Evolutionary conservation across 1,140 invertebrate species (phyloP), one percentile per base, ranked within the genome.

Genomic region (Macrobrachium rosenbergii): DNA sequence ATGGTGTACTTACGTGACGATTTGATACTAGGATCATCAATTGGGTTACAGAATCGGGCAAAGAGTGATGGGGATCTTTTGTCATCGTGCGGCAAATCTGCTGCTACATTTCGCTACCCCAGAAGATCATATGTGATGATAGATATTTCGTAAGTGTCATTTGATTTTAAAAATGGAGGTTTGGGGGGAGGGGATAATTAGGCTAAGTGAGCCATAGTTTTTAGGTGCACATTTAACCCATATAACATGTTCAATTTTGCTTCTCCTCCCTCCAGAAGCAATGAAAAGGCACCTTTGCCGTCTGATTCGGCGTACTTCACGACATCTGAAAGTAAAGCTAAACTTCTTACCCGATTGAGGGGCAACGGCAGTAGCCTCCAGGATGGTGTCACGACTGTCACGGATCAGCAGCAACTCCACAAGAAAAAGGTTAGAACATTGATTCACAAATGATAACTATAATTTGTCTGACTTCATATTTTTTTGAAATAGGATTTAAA

Each of bases 241-340:
- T 37, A 3, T 37, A 37, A 37, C 1, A 14, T 58, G 21, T 43
- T n/a, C 17, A 77, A 52, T 14, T 17, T 28, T 59, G 45, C 17
- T 6, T 77, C 6, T 45, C 28, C 6, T 45, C 28, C 28, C 21
- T 63, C 1, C 82, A 89, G 89, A 59, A 37, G 37, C 6, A 84
- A 76, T 88, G 77, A 87, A 60, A 90, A 91, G 87, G 91, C 90
- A 45, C 93, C 93, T 23, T 91, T 95, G 64, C 94, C 94, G 69
- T 92, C 93, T 23, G 94, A 93, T 88, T 95, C 94, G 28, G 92
- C 93, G 7, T 95, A 95, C 90, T 95, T 95, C 90, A 94, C 94
- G 10, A 95, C 94, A 28, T 95, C 94, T 17, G 95, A 95, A 90
- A 93, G 94, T 67, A 95, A 95, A 91, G 94, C 94, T 7, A 94